Evolutionary conservation across 2,113 vertebrate species (phyloP).

Genomic region (Lagopus leucura): DNA sequence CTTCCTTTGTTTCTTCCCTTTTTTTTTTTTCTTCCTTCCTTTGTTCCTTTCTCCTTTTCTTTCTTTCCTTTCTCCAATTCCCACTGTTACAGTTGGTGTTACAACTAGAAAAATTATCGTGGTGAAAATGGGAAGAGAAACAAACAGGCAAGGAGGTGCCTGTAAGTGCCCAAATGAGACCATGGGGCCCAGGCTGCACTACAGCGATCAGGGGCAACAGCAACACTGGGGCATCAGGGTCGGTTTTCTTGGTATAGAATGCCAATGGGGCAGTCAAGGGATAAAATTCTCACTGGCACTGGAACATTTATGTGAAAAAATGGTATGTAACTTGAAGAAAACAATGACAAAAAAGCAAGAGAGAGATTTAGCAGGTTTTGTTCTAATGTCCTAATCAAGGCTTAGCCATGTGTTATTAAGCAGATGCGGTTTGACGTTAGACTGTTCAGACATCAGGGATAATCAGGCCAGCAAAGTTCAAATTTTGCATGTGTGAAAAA

Average conservation of each 20-base stretch:
- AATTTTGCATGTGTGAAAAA: background rate
- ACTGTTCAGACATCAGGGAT: background rate
- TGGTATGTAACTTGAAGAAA: background rate
- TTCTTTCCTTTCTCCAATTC: background rate
- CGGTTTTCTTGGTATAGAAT: background rate
- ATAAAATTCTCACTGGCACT: background rate
- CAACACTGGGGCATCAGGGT: background rate
- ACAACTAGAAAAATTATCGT: too few species aligned
- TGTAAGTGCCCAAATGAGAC: background rate
- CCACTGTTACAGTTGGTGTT: too few species aligned
- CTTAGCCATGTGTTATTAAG: background rate
- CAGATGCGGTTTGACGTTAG: accelerated
- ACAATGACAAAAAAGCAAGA: background rate
- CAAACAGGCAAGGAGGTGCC: background rate
- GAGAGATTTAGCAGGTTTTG: background rate
- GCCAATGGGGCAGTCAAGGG: accelerated
- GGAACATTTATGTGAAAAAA: background rate
- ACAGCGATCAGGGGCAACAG: background rate
- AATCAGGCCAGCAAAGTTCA: conserved; percentile 8
- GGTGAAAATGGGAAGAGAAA: too few species aligned
- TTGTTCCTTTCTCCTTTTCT: background rate
- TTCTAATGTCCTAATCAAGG: background rate
- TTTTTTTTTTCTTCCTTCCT: background rate
- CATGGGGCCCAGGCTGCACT: accelerated
- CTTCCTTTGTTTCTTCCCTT: background rate